Conservation (phyloP, 2,113 vertebrate genomes). For the Isurus oxyrinchus region DNA sequence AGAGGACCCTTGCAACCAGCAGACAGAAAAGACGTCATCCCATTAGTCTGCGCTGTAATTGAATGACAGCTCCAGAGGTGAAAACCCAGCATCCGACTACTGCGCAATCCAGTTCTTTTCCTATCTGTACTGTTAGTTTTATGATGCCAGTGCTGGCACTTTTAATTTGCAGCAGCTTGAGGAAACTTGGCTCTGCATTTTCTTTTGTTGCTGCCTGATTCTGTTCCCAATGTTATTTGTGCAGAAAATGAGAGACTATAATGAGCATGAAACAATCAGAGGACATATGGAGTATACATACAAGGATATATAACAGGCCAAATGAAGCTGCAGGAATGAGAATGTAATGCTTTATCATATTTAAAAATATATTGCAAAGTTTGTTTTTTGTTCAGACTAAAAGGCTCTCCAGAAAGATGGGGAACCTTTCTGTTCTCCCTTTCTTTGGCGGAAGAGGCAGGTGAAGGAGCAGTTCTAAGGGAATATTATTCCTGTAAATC, state of each 20-base stretch:
- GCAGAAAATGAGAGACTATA: background rate
- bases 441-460: background rate
- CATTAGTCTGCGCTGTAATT: too few relatives aligned
- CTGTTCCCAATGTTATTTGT: too few relatives aligned
- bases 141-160: background rate
- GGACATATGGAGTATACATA: background rate
- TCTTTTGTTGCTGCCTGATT: background rate
- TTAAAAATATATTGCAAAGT: background rate
- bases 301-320: background rate
- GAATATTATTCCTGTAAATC: background rate
- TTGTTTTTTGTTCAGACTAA: background rate
- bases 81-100: too few relatives aligned
- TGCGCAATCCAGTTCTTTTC: too few relatives aligned
- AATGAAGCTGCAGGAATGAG: background rate
- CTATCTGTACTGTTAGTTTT: too few relatives aligned
- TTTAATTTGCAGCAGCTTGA: background rate
- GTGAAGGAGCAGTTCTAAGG: background rate
- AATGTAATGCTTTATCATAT: background rate
- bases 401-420: background rate
- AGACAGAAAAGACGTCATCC: background rate
- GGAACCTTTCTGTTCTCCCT: background rate
- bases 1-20: background rate
- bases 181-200: background rate
- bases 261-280: background rate
- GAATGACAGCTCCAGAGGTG: too few relatives aligned